phyloP scores from a whole-genome alignment of 2,113 vertebrate genomes.

The Oncorhynchus masou region DNA sequence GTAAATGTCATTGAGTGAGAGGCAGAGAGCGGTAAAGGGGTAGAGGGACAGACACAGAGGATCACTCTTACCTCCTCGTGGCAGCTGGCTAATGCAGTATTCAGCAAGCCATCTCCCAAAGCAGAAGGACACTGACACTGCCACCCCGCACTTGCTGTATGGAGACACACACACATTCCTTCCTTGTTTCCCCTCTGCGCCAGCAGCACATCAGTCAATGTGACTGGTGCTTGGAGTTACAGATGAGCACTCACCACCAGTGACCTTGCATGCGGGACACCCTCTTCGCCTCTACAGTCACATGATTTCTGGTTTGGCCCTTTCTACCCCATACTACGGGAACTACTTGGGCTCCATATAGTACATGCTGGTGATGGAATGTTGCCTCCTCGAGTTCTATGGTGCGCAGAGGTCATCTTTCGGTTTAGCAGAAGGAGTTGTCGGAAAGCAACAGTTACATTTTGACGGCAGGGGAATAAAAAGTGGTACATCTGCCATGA shows the following conservation, averaged over 20 bases:
- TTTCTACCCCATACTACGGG: not conserved
- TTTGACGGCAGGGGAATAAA: slow-evolving; percentile 44
- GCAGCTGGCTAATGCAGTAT: slow-evolving; percentile 29
- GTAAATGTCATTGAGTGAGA: slow-evolving; percentile 56
- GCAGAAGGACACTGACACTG: slow-evolving; percentile 9
- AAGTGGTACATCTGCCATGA: slow-evolving; percentile 45
- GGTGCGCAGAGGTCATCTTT: slow-evolving; percentile 32
- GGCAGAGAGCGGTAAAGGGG: not conserved
- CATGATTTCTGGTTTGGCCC: not conserved
- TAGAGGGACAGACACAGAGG: not conserved
- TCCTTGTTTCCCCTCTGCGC: not conserved
- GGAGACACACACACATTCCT: not conserved
- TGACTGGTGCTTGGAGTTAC: not conserved
- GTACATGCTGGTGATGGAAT: not conserved
- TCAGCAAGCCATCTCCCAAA: slow-evolving; percentile 18
- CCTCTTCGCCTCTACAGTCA: not conserved
- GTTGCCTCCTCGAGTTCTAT: slow-evolving; percentile 10
- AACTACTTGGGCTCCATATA: not conserved
- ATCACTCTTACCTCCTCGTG: slow-evolving; percentile 5
- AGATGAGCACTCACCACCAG: not conserved
- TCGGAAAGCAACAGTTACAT: slow-evolving; percentile 48
- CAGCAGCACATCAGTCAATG: not conserved
- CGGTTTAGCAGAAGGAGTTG: slow-evolving; percentile 44
- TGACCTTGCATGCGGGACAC: not conserved
- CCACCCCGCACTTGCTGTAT: slow-evolving; percentile 4